These are phyloP conservation scores for Acanthopagrus latus DNA, from an alignment of 2,797 vertebrate species.

Conservation along the genomic window DNA sequence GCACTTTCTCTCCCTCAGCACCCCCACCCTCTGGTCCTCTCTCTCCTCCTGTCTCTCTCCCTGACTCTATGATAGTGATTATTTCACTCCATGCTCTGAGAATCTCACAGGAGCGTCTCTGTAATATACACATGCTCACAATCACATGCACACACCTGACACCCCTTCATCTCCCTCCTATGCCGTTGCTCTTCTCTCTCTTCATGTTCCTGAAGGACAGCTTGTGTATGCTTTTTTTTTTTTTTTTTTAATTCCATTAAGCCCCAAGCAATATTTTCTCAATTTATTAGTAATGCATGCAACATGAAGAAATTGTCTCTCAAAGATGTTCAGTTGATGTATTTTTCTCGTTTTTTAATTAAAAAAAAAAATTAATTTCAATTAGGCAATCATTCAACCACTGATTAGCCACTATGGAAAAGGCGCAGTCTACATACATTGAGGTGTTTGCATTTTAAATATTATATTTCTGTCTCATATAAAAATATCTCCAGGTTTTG, in stretches of 20 bases:
- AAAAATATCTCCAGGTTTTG: constrained; percentile 21
- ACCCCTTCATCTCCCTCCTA: constrained; percentile 62
- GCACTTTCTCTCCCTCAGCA: constrained; percentile 39
- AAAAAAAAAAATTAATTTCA: not conserved
- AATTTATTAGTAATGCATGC: constrained; percentile 55
- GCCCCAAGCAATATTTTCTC: constrained; percentile 60
- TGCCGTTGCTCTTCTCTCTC: constrained; percentile 33
- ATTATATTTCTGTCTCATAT: constrained; percentile 1
- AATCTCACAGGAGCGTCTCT: constrained; percentile 10
- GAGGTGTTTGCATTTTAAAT: constrained; percentile 30
- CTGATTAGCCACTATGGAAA: not conserved
- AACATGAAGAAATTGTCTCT: constrained; percentile 33
- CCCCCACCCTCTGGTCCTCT: constrained; percentile 1
- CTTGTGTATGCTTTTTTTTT: constrained; percentile 73
- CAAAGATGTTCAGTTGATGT: constrained; percentile 11
- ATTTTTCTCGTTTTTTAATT: constrained; percentile 31
- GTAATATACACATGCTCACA: not conserved
- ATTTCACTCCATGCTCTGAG: constrained; percentile 26
- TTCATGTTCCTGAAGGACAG: constrained; percentile 52
- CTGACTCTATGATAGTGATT: constrained; percentile 16
- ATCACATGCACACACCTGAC: not conserved
- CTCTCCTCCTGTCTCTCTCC: constrained; percentile 7
- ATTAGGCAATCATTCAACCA: not conserved
- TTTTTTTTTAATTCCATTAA: constrained; percentile 74
- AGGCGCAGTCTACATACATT: not conserved